A percentile compares a stretch with the other conserved stretches of the same genome.
phyloP scores from a whole-genome alignment of 2,113 vertebrate species.

The Bambusicola thoracicus region DNA sequence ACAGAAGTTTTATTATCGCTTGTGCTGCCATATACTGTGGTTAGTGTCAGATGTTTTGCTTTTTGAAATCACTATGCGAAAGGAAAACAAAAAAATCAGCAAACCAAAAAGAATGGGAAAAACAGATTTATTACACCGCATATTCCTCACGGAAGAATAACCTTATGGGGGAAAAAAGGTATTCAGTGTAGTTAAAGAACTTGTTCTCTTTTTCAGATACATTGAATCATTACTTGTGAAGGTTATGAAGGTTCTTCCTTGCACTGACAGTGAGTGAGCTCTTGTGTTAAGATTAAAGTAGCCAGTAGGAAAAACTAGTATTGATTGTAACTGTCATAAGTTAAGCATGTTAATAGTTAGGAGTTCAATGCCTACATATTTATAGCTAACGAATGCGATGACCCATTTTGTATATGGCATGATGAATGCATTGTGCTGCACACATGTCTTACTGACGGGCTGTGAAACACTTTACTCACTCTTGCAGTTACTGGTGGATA shows the following conservation, averaged over 20 bases:
- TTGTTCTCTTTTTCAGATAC: background rate
- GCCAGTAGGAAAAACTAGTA: background rate
- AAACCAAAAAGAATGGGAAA: background rate
- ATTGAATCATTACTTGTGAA: background rate
- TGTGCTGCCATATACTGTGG: constrained; percentile 52
- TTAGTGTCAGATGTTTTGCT: constrained; percentile 55
- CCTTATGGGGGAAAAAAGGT: background rate
- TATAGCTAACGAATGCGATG: background rate
- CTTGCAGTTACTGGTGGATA: background rate
- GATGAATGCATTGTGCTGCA: background rate
- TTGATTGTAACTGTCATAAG: background rate
- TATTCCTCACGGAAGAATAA: background rate
- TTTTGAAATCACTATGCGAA: constrained; percentile 33
- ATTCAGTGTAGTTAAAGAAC: background rate
- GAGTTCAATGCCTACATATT: background rate
- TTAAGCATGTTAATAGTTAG: background rate
- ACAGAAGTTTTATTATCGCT: constrained; percentile 52
- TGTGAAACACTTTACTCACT: background rate
- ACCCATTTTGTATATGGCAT: background rate
- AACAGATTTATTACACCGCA: background rate
- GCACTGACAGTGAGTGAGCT: background rate
- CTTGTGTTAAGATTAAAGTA: background rate
- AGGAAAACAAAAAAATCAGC: constrained; percentile 38
- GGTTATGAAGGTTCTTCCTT: background rate
- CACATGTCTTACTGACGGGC: background rate